phyloP scores from a whole-genome alignment of 1,140 invertebrate species.

The Dendrolimus punctatus region DNA sequence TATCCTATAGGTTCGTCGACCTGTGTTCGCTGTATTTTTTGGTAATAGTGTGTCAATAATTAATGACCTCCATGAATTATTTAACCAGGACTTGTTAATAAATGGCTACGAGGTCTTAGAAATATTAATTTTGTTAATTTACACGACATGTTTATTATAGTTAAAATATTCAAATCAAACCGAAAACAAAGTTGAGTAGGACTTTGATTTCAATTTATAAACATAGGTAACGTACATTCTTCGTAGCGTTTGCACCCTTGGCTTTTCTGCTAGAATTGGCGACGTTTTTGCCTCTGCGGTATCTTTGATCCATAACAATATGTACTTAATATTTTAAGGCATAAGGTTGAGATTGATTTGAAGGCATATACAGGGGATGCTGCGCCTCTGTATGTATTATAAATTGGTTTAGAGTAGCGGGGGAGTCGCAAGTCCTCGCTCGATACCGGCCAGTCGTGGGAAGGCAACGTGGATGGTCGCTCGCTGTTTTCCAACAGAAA shows the following conservation, averaged over 20 bases:
- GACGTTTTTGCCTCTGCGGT: constrained; percentile 65
- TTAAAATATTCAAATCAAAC: no score
- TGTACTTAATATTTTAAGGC: constrained; percentile 7
- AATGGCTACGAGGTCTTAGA: no score
- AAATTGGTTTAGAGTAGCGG: constrained; percentile 69
- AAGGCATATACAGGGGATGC: constrained; percentile 42
- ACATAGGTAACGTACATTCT: not conserved
- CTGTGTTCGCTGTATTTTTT: no score
- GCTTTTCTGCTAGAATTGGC: constrained; percentile 56
- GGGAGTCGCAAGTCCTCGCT: constrained; percentile 53
- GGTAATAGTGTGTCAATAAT: no score
- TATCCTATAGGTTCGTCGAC: no score
- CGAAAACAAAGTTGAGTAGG: not conserved
- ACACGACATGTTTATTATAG: no score
- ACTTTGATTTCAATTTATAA: not conserved
- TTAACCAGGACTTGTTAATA: no score
- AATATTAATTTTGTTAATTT: no score
- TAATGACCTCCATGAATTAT: no score
- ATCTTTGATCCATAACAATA: constrained; percentile 20
- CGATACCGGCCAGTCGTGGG: constrained; percentile 60
- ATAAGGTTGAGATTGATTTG: constrained; percentile 30
- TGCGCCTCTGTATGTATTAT: constrained; percentile 70
- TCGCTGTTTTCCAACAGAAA: no score
- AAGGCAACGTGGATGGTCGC: no score
- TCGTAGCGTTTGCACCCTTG: constrained; percentile 53